Evolutionary conservation across 2,888 invertebrate species (phyloP), one percentile per base, ranked within the genome.

Genomic region (Brenthis daphne): DNA sequence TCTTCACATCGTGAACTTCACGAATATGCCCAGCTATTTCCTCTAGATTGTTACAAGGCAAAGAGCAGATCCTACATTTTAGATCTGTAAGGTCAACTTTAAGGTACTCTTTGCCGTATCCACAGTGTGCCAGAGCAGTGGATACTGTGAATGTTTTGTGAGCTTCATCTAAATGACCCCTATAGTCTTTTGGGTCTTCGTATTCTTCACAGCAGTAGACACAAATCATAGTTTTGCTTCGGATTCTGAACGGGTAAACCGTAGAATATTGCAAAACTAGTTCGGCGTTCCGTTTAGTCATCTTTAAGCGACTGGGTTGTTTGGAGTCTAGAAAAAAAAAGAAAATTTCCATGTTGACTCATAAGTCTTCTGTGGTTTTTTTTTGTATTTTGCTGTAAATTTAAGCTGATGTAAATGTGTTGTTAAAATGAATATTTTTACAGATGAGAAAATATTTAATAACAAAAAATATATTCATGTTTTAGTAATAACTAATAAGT

Each of bases 121-220:
- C 79, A n/a, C 82, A 79, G 69, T 90, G 90, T 1, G 85, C 84
- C 65, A 90, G 88, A 0, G 90, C 90, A 0, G 85, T 87, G n/a
- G 82, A 82, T 2, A 88, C 74, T 14, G 81, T 87, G 70, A 86
- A 86, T 6, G 78, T 74, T 71, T 73, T 72, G 71, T 91, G 91
- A 6, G 75, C 76, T 1, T 79, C 77, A 58, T 85, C 83, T 72
- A 88, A 77, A 71, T 92, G 92, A 5, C 71, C 71, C 61, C 90
- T 84, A 74, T 84, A 90, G 13, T 77, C 76, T 6, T 77, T 77
- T 0, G 90, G 89, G 14, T 88, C 85, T 29, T 82, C 80, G 69
- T 81, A 87, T 43, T 83, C 80, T 53, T 91, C 90, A 73, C 84
- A 82, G 82, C 92, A 92, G 82, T 88, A 92, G 73, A 90, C 90